Base-by-base conservation (phyloP, 2,113 vertebrate species). In the Dromiciops gliroides region DNA sequence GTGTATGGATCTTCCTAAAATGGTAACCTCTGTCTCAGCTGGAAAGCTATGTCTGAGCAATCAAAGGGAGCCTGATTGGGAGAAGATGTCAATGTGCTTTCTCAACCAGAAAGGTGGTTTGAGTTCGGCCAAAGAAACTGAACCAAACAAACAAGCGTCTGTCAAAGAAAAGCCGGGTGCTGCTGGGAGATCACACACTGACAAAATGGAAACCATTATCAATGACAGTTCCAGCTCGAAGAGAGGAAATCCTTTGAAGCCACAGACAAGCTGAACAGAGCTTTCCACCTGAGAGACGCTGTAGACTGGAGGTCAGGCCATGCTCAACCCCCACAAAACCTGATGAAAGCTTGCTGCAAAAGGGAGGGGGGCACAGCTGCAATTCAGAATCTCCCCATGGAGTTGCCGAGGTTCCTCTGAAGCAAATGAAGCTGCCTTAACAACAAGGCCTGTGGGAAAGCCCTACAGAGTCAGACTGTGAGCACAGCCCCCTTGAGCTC, bases 201-300 rank as follows among this genome's bases (percentile, higher is more conserved):
- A 44, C 94, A 89, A 94, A 97, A 92, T 96, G 91, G 97, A 98
- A 97, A 50, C 92, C 94, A 98, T 98, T 97, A 95, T 88, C 95
- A 96, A 95, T 90, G 92, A 95, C 90, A 75, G 23, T 94, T 97
- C 95, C 94, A 95, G 95, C 97, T 96, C 89, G 7, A 94, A 97
- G 94, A 52, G 89, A 51, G 95, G 92, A 93, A 97, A 96, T 96
- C 53, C 96, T 90, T 91, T 97, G 93, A 98, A 98, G 95, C 91
- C 96, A 75, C 60, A 94, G 93, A 98, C 96, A 92, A 67, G 93
- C 96, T 96, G 96, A 95, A 97, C 97, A 94, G 97, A 98, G 95
- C 96, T 97, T 97, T 98, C 96, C 96, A 97, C 96, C 97, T 97
- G 96, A 98, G 95, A 96, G 97, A 94, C 88, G 92, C 93, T 97